Base-by-base conservation (phyloP, 2,797 vertebrate genomes). In the Pteropus rufus region DNA sequence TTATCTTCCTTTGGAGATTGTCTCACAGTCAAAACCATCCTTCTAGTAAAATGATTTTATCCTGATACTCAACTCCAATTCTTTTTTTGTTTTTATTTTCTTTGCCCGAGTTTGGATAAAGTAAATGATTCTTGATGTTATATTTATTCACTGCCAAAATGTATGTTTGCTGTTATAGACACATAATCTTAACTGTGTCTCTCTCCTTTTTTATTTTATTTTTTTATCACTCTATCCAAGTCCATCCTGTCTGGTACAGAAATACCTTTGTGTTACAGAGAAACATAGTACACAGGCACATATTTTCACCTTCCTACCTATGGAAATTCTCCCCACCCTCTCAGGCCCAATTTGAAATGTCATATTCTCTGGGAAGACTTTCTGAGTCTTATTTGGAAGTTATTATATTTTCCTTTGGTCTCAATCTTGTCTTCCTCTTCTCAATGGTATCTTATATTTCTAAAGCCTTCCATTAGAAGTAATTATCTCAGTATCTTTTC, bases 21-120 rank as follows among this genome's bases (percentile, higher is more conserved):
- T 90, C 84, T 94, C 84, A 96, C 93, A 97, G 96, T 97, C 92
- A 97, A 97, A 98, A 97, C 93, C 95, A 97, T 95, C 93, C 92
- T 98, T 97, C 84, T 88, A 80, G 83, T 89, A 95, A 98, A 95
- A 94, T 67, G 52, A 96, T 95, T 97, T 92, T 93, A 94, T 94
- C 60, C 90, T 88, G 56, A 79, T 96, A 91, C 60, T 94, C 81
- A 92, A 73, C 69, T 94, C 69, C 87, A 95, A 69, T 92, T 92
- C 65, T 90, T 88, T 76, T 46, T 46, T 46, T 58, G 58, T 60
- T 60, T 31, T 81, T 26, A 81, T 91, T 95, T 94, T 93, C 69
- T 93, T 94, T 8, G 24, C 77, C 86, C 77, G 56, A 54, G 41
- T 89, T 82, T 97, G 77, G 69, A 86, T 73, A 92, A 92, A 95